phyloP scores from a whole-genome alignment of 2,113 vertebrate genomes.

The Poeciliopsis retropinna region DNA sequence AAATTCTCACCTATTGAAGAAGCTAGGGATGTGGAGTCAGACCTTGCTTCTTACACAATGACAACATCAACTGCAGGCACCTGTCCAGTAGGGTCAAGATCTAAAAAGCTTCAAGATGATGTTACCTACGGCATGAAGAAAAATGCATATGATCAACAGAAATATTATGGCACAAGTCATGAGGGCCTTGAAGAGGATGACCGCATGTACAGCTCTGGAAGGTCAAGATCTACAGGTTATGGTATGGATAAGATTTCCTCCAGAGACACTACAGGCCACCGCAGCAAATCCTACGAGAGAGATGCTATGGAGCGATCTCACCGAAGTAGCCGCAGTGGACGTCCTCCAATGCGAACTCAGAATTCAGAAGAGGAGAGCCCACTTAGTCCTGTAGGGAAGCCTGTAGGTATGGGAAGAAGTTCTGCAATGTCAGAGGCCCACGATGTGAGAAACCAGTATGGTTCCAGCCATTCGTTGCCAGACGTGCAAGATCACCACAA shows the following conservation, averaged over 20 bases:
- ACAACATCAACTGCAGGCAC: constrained; percentile 84
- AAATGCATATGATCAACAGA: constrained; percentile 93
- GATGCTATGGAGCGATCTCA: constrained; percentile 89
- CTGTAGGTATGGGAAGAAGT: constrained; percentile 84
- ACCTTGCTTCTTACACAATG: constrained; percentile 90
- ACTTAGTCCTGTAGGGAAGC: constrained; percentile 90
- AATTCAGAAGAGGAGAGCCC: constrained; percentile 97
- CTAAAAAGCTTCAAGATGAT: constrained; percentile 91
- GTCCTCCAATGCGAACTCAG: constrained; percentile 88
- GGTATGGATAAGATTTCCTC: constrained; percentile 91
- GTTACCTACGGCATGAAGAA: constrained; percentile 91
- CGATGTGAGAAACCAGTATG: constrained; percentile 93
- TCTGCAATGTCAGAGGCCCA: constrained; percentile 82
- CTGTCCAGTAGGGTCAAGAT: constrained; percentile 88
- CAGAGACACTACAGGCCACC: constrained; percentile 82
- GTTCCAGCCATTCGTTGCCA: constrained; percentile 98
- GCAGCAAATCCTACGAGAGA: constrained; percentile 93
- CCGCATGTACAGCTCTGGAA: constrained; percentile 84
- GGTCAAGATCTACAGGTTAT: constrained; percentile 89
- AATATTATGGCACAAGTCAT: constrained; percentile 89
- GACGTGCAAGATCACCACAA: constrained; percentile 97
- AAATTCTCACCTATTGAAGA: constrained; percentile 99
- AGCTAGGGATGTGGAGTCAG: constrained; percentile 95
- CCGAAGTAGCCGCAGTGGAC: constrained; percentile 83
- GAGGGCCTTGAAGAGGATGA: constrained; percentile 92